Percentiles rank a stretch among this genome's conserved stretches.
Conservation (phyloP, 2,797 vertebrate genomes). For the Acrocephalus scirpaceus region DNA sequence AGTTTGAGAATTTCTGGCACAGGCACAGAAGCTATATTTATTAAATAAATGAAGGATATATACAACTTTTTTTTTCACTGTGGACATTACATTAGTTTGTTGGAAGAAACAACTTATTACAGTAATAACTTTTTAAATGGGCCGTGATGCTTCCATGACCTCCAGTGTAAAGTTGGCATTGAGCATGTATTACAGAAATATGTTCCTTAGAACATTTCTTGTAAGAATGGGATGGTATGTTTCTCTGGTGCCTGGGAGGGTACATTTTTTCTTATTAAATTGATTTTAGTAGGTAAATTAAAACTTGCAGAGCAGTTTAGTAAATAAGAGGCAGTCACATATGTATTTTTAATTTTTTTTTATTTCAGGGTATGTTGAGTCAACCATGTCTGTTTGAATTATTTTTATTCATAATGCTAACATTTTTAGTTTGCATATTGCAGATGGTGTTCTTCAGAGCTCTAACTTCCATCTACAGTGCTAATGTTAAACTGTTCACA, state of each 20-base stretch:
- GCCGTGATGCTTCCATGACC: not conserved
- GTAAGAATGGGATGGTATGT: not conserved
- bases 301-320: not conserved
- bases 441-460: not conserved
- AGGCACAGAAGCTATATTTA: not conserved
- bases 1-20: not conserved
- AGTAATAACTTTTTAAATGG: not conserved
- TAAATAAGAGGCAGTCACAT: not conserved
- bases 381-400: not conserved
- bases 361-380: not conserved
- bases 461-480: not conserved
- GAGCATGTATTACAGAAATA: not conserved
- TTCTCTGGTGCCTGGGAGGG: not conserved
- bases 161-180: not conserved
- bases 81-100: not conserved
- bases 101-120: not conserved
- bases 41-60: not conserved
- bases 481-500: not conserved
- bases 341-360: not conserved
- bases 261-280: not conserved
- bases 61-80: fast-evolving
- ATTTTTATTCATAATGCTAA: not conserved
- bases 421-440: not conserved
- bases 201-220: not conserved
- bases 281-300: not conserved